A percentile compares a stretch with the other conserved stretches of the same genome.
phyloP scores from a whole-genome alignment of 2,888 invertebrate genomes.

The Lampropteryx suffumata region DNA sequence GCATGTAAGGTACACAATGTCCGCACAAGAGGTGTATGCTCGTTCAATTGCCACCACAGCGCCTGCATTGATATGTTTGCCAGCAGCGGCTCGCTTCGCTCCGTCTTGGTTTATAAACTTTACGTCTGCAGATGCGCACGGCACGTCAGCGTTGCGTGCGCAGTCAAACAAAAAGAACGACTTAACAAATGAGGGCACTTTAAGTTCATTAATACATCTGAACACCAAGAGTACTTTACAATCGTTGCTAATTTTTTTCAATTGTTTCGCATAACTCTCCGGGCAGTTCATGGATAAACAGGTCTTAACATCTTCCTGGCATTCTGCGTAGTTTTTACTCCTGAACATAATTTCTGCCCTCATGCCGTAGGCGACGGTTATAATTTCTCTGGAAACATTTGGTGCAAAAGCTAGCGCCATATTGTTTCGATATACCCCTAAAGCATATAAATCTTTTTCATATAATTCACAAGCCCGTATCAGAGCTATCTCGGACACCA shows the following conservation, averaged over 20 bases:
- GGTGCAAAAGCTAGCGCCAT: conserved; percentile 16
- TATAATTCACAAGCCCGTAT: not conserved
- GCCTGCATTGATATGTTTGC: conserved; percentile 12
- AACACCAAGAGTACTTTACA: no score
- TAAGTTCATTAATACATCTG: not conserved
- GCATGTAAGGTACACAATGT: not conserved
- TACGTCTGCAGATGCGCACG: conserved; percentile 15
- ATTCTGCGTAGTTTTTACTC: conserved; percentile 8
- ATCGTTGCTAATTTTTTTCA: not conserved
- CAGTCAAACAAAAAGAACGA: conserved; percentile 1
- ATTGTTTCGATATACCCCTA: conserved; percentile 1
- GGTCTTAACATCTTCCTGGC: conserved; percentile 3
- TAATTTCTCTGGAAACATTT: not conserved
- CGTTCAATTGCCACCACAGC: conserved; percentile 21
- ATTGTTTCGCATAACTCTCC: not conserved
- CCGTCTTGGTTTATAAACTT: conserved; percentile 1
- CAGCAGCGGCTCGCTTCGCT: conserved; percentile 6
- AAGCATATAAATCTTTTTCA: not conserved
- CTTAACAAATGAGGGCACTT: not conserved
- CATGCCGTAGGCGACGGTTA: conserved; percentile 14
- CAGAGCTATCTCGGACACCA: not conserved
- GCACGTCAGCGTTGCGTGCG: conserved; percentile 8
- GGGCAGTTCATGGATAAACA: conserved; percentile 4
- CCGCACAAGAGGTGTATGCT: conserved; percentile 7
- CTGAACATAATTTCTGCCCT: conserved; percentile 11